A percentile compares a stretch with the other conserved stretches of the same genome.
Conservation (phyloP, 2,888 invertebrate species). For the Caenorhabditis wallacei region DNA sequence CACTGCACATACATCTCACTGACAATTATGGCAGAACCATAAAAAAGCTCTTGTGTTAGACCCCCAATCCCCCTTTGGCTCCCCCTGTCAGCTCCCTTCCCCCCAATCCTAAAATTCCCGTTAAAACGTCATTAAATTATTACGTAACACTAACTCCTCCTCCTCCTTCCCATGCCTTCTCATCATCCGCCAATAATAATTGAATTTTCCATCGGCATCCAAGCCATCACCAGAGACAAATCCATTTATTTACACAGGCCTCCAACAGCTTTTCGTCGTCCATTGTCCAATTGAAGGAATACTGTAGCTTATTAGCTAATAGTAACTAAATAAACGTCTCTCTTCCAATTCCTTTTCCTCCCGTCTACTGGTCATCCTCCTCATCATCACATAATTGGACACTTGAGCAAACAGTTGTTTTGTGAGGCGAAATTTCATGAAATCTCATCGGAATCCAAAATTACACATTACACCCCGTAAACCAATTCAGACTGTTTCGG, state of each 20-base stretch:
- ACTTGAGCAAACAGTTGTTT: conserved; percentile 39
- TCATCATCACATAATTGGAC: conserved; percentile 12
- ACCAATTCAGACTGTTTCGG: conserved; percentile 12
- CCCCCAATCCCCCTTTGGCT: not conserved
- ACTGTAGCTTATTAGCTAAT: conserved; percentile 43
- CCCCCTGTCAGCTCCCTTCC: not conserved
- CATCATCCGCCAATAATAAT: not conserved
- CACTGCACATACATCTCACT: too few relatives aligned
- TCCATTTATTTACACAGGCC: conserved; percentile 32
- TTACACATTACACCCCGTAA: conserved; percentile 18
- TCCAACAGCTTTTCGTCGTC: conserved; percentile 11
- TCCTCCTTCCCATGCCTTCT: not conserved
- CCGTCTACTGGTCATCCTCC: conserved; percentile 3
- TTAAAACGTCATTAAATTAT: conserved; percentile 35
- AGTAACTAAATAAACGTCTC: conserved; percentile 39
- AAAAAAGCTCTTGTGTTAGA: not conserved
- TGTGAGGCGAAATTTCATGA: not conserved
- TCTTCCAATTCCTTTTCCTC: not conserved
- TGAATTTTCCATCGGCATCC: too few relatives aligned
- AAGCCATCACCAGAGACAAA: not conserved
- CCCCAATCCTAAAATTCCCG: not conserved
- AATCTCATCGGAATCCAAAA: not conserved
- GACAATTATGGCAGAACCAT: too few relatives aligned
- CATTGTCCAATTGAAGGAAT: conserved; percentile 14
- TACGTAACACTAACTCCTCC: conserved; percentile 26